Percentiles rank a stretch among this genome's conserved stretches.
phyloP scores from a whole-genome alignment of 2,888 invertebrate species.

The Agriotes lineatus region DNA sequence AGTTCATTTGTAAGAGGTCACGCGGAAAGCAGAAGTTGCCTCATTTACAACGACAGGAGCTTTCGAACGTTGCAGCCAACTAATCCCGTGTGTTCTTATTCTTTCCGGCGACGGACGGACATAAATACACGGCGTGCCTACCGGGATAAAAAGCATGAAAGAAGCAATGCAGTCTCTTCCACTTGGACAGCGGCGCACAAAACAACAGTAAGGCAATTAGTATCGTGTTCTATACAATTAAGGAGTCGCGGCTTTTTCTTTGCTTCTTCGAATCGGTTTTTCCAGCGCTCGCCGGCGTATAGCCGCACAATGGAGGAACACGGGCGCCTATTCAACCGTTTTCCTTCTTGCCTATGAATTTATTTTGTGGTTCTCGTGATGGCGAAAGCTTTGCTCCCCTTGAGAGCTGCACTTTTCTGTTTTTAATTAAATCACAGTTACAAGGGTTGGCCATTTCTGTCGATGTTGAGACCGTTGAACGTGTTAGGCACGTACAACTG shows the following conservation, averaged over 20 bases:
- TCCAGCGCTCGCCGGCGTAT: slow-evolving; percentile 48
- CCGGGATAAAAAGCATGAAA: slow-evolving; percentile 52
- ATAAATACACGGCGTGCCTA: slow-evolving; percentile 62
- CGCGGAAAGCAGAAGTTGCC: slow-evolving; percentile 64
- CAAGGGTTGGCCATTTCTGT: too few species aligned
- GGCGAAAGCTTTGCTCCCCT: too few species aligned
- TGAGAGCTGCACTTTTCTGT: too few species aligned
- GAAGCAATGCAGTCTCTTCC: slow-evolving; percentile 57
- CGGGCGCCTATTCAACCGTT: slow-evolving; percentile 40
- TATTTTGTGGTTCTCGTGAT: too few species aligned
- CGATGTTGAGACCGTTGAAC: too few species aligned
- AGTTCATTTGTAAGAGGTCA: slow-evolving; percentile 65
- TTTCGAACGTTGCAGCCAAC: slow-evolving; percentile 61
- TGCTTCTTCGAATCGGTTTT: slow-evolving; percentile 42
- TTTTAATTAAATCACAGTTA: too few species aligned
- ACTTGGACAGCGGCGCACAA: slow-evolving; percentile 62
- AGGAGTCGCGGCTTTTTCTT: slow-evolving; percentile 59
- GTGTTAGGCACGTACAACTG: too few species aligned
- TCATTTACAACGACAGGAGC: slow-evolving; percentile 65
- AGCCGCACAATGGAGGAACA: slow-evolving; percentile 41
- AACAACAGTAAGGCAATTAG: slow-evolving; percentile 66
- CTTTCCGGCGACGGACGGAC: slow-evolving; percentile 62
- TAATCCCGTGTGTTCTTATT: slow-evolving; percentile 64
- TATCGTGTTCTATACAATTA: slow-evolving; percentile 66
- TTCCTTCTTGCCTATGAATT: too few species aligned